Evolutionary conservation across 1,140 invertebrate genomes (phyloP), one percentile per base, ranked within the genome.

Genomic region (Pseudoatta argentina): DNA sequence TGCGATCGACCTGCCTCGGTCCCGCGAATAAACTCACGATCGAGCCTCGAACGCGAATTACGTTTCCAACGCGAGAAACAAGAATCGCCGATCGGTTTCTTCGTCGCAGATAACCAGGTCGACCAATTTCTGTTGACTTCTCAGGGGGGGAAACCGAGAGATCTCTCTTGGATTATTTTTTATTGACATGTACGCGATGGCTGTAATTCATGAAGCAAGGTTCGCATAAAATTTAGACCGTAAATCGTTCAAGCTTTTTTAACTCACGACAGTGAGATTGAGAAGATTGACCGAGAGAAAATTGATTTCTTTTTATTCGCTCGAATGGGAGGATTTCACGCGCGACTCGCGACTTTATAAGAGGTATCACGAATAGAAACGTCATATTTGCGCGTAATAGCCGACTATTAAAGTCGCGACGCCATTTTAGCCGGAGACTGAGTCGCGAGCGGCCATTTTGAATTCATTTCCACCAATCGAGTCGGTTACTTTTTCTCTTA

Each of bases 381-480:
- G 93, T 94, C 92, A 90, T 91, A 92, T 92, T 91, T 88, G 77
- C 75, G 67, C 21, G 59, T 87, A 86, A 89, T 89, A 89, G 71
- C 69, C 82, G 71, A 75, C 63, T 87, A 93, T 93, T 92, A 93
- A 91, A 48, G 57, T 81, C 61, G 77, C 78, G 89, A 88, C 94
- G 94, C 94, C 94, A 95, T 95, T 95, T 95, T 94, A 94, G 87
- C 86, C 87, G 88, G 85, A 69, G 85, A 87, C 73, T 85, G 61
- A 86, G 89, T 90, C 73, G 82, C 64, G 67, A 51, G 34, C 93
- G 88, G 94, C 94, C 94, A 95, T 95, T 94, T 95, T 95, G 94
- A 94, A 94, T 94, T 93, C 91, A 94, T 94, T 94, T 94, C 89
- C 88, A 92, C 93, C 94, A 94, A 94, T 94, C 92, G 89, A 92